Base-by-base conservation (phyloP, 2,888 invertebrate species). In the Diplolepis rosae region DNA sequence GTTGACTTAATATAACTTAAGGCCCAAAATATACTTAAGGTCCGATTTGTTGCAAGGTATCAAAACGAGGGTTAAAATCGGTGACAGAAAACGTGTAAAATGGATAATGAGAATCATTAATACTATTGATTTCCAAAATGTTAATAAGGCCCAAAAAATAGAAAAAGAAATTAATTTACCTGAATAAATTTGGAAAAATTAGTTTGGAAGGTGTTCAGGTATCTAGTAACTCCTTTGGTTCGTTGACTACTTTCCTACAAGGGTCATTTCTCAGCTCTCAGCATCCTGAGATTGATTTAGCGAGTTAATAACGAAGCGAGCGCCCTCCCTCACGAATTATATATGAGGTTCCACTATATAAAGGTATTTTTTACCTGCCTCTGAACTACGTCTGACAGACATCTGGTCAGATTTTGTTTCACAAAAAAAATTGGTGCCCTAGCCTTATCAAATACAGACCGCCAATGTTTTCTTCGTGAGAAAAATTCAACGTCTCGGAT, bases 351-450 rank as follows among this genome's bases (percentile, higher is more conserved):
- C 15, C 56, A 22, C 30, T 30, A 35, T 45, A 13, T 11, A 51
- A 67, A 50, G 61, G 66, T 69, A 72, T 76, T 77, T 75, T 74
- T 77, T 78, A 75, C 72, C 74, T 71, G 71, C 66, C 7, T 61
- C 65, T 42, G 65, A 69, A 35, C 77, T 70, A 11, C 65, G 56
- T 65, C 67, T 69, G 51, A 68, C 74, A 82, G 82, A 86, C 88
- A 88, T 88, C 87, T 88, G 88, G 87, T 84, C 87, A 87, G 87
- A 88, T 87, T 87, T 85, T 83, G 83, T 87, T 87, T 86, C 85
- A 85, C 80, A 79, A 80, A 80, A 83, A 84, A 82, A 72, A 73
- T 4, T 9, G 15, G 52, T 35, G 42, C 66, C 73, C 69, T 52
- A 70, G 70, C 67, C 79, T 77, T 77, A 77, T 79, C 77, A 74